Base-by-base conservation (phyloP, 2,113 vertebrate genomes). In the Phainopepla nitens region DNA sequence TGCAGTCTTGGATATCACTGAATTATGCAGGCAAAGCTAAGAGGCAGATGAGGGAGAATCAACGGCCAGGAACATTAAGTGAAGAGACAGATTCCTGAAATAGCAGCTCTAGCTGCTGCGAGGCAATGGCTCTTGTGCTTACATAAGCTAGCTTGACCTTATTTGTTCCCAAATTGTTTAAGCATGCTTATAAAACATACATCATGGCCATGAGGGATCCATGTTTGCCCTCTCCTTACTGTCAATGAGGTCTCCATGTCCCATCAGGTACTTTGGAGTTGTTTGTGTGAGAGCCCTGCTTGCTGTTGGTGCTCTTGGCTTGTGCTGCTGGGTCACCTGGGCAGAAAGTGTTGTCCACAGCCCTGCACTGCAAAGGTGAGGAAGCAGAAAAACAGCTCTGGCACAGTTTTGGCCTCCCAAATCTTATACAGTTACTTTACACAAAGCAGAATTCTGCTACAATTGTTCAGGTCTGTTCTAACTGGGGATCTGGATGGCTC, bases 51-150 rank as follows among this genome's bases (percentile, higher is more conserved):
- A 94, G 91, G 85, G 82, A 54, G 66, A 61, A 87, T 92, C 86
- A 93, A 6, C 0, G 2, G 60, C 56, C 61, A 68, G 70, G 61
- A 82, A 42, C 57, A 45, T 92, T 13, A 86, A 73, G 19, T 49
- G 94, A 96, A 93, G 88, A 93, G 95, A 96, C 94, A 95, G 90
- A 78, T 96, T 68, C 93, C 93, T 60, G n/a, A 96, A 96, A 96
- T 95, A 97, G 92, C 86, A 79, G 88, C 88, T 79, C 62, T 0
- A 2, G 58, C 70, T 84, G 96, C 95, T 96, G 90, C 15, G 0
- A 96, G 94, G 93, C 95, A 85, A 2, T 79, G 85, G 61, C 73
- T 93, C 75, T 75, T 31, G 31, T 87, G 56, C 95, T 97, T 96
- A 90, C 42, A 41, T 97, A 97, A 96, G 78, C 78, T 64, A 44